Conservation (phyloP, 1,140 invertebrate genomes). For the Panulirus ornatus region DNA sequence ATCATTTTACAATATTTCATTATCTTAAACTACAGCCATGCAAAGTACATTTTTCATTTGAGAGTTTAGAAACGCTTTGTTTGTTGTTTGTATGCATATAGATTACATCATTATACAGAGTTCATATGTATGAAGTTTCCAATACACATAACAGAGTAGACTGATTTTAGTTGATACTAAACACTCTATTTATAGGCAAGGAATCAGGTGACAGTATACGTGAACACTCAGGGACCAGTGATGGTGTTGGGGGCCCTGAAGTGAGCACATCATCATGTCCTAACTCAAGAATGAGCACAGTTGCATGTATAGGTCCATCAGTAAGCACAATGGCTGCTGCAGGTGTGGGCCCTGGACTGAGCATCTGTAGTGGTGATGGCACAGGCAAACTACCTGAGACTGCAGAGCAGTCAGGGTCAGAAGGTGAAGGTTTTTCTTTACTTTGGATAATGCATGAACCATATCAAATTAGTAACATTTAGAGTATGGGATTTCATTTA, state of each 20-base stretch:
- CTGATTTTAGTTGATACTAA: neutral
- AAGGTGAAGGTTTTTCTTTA: constrained; percentile 36
- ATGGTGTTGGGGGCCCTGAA: neutral
- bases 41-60: too few species aligned
- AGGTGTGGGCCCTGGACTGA: constrained; percentile 2
- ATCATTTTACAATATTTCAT: too few species aligned
- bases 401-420: neutral
- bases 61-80: too few species aligned
- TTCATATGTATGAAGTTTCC: too few species aligned
- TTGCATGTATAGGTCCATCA: constrained; percentile 28
- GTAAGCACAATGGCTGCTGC: constrained; percentile 7
- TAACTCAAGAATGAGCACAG: constrained; percentile 15
- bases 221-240: neutral
- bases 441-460: neutral
- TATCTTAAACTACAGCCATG: too few species aligned
- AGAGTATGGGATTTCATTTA: too few species aligned
- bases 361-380: neutral
- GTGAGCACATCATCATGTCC: neutral
- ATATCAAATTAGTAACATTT: neutral
- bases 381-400: neutral
- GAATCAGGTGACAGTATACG: neutral
- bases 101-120: too few species aligned
- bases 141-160: neutral
- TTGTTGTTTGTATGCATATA: too few species aligned
- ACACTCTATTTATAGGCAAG: neutral